Percentiles rank a stretch among this genome's conserved stretches.
These are phyloP conservation scores for Physocephala rufipes DNA, from an alignment of 2,888 invertebrate species.

Conservation along the genomic window DNA sequence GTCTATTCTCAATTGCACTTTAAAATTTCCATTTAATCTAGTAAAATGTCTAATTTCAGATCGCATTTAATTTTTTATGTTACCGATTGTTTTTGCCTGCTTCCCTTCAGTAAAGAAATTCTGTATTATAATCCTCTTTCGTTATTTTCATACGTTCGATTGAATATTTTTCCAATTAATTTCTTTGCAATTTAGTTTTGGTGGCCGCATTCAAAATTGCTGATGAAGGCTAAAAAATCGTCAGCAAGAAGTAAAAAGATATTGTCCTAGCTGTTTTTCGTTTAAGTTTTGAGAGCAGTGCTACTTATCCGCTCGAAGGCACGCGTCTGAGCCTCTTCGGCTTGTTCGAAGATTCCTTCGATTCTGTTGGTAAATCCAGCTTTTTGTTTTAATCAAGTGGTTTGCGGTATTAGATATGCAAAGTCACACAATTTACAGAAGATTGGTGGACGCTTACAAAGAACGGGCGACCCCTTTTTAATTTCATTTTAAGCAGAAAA, in stretches of 20 bases:
- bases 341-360: constrained; percentile 18
- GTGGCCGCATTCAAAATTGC: constrained; percentile 16
- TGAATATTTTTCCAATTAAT: constrained; percentile 49
- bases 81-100: constrained; percentile 7
- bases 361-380: constrained; percentile 17
- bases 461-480: constrained; percentile 11
- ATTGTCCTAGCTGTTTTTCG: not conserved
- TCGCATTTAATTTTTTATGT: no score
- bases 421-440: constrained; percentile 24
- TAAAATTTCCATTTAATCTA: no score
- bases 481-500: no score
- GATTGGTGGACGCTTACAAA: constrained; percentile 11
- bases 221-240: constrained; percentile 36
- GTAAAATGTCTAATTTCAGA: no score
- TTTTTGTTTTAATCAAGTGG: constrained; percentile 26
- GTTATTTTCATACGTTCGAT: constrained; percentile 40
- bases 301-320: constrained; percentile 6
- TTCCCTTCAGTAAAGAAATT: constrained; percentile 36
- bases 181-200: constrained; percentile 38
- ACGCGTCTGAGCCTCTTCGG: constrained; percentile 22
- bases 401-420: constrained; percentile 21
- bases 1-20: no score
- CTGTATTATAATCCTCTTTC: constrained; percentile 17
- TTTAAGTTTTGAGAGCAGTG: constrained; percentile 6
- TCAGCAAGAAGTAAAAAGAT: constrained; percentile 1